A percentile compares a stretch with the other conserved stretches of the same genome.
phyloP scores from a whole-genome alignment of 2,797 vertebrate species.

The Neomorphus geoffroyi region DNA sequence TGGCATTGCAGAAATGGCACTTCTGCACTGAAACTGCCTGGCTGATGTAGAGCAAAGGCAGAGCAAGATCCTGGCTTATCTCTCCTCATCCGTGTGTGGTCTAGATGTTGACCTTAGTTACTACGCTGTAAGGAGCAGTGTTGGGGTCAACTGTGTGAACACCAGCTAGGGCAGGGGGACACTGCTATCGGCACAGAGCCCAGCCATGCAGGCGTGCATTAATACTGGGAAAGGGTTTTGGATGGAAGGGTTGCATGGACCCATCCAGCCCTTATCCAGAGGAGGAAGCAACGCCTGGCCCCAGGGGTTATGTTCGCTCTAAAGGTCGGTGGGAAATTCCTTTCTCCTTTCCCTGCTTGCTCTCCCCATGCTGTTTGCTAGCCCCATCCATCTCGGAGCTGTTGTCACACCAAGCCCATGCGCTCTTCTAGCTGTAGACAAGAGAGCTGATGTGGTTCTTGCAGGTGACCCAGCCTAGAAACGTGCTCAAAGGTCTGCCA shows the following conservation, averaged over 20 bases:
- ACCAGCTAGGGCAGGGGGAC: neutral
- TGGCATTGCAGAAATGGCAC: neutral
- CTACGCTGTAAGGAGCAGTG: neutral
- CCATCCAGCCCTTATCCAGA: neutral
- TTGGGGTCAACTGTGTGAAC: neutral
- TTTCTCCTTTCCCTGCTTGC: neutral
- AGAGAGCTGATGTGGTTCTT: neutral
- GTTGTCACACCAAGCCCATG: neutral
- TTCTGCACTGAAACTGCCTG: neutral
- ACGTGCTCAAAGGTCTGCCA: neutral
- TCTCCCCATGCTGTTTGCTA: neutral
- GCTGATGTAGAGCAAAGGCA: neutral
- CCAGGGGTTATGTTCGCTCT: neutral
- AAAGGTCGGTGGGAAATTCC: neutral
- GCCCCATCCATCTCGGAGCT: neutral
- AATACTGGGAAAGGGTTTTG: neutral
- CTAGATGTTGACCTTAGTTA: neutral
- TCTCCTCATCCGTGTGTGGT: neutral
- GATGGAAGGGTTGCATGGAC: neutral
- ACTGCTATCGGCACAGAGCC: neutral
- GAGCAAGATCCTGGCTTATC: neutral
- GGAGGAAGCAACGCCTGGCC: neutral
- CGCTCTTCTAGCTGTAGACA: neutral
- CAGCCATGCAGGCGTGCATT: neutral
- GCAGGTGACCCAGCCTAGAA: neutral